Evolutionary conservation across 35 echinoderm and acorn worm species (phyloP), one percentile per base, ranked within the genome.

Genomic region (Lytechinus variegatus): DNA sequence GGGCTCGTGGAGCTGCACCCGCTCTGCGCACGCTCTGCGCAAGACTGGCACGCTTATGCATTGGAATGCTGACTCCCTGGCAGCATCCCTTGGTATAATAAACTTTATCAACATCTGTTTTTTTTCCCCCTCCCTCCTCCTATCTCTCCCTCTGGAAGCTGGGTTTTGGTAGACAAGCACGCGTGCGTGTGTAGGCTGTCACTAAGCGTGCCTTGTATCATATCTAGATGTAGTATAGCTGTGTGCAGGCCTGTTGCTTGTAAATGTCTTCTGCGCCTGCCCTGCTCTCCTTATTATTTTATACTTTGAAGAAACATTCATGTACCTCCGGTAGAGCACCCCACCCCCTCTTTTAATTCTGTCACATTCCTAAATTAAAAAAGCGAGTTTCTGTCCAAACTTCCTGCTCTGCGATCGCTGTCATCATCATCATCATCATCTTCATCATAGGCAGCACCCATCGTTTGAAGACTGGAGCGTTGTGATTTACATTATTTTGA

Each of bases 61-160:
- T 93, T 93, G 92, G 92, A 93, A 93, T 93, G 92, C 53, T 93
- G 12, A 54, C 29, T 54, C 54, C 54, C 92, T 57, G 55, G 55
- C 92, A 93, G 92, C 92, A 56, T 93, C 92, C 92, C 92, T 93
- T 93, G 92, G 92, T 93, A 93, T 93, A 93, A 90, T 90, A 90
- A 90, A 90, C 88, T 90, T 57, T 54, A 93, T 93, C 92, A 93
- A 93, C 92, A 93, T 93, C 92, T 93, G 92, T 54, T 93, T 93
- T 93, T 93, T 93, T 21, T 92, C 11, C 44, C 44, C 19, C 44
- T 21, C 27, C 27, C 88, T 90, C 88, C 88, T 54, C 88, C 52
- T 44, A 44, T 90, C 88, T 90, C 28, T 44, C 52, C 88, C 88
- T 90, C 29, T 90, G 52, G 88, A 44, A 52, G 88, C n/a, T 79